Evolutionary conservation across 1,140 invertebrate genomes (phyloP).

Genomic region (Drosophila jambulina): DNA sequence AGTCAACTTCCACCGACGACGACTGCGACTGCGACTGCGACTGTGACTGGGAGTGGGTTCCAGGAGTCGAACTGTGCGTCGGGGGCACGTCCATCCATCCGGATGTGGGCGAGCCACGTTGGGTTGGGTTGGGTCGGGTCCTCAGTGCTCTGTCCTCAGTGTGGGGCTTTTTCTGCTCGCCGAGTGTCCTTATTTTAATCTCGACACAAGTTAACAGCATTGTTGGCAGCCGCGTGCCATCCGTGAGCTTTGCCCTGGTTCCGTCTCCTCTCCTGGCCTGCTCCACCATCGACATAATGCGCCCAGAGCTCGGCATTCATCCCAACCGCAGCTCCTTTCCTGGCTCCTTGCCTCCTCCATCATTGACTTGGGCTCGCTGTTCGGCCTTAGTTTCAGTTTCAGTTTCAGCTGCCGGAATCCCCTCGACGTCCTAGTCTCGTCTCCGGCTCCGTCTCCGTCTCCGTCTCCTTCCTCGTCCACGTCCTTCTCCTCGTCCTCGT

Average conservation of each 20-base stretch:
- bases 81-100: conserved; percentile 45
- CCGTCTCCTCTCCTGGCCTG: neutral
- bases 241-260: conserved; percentile 55
- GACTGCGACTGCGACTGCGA: neutral
- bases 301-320: conserved; percentile 18
- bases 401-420: conserved; percentile 10
- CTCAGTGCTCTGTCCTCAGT: conserved; percentile 2
- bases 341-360: neutral
- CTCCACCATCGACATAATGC: conserved; percentile 60
- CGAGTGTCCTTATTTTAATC: conserved; percentile 82
- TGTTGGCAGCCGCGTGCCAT: conserved; percentile 74
- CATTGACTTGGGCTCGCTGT: conserved; percentile 39
- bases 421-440: conserved; percentile 6
- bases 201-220: conserved; percentile 82
- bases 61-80: conserved; percentile 15
- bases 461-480: neutral
- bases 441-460: neutral
- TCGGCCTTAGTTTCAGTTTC: conserved; percentile 43
- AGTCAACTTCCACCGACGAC: conserved; percentile 48
- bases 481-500: conserved; percentile 16
- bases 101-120: neutral
- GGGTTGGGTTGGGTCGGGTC: neutral
- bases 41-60: neutral
- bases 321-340: conserved; percentile 41
- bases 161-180: conserved; percentile 57